Base-by-base conservation (phyloP, 1,140 invertebrate species). In the Pseudomyrmex gracilis region DNA sequence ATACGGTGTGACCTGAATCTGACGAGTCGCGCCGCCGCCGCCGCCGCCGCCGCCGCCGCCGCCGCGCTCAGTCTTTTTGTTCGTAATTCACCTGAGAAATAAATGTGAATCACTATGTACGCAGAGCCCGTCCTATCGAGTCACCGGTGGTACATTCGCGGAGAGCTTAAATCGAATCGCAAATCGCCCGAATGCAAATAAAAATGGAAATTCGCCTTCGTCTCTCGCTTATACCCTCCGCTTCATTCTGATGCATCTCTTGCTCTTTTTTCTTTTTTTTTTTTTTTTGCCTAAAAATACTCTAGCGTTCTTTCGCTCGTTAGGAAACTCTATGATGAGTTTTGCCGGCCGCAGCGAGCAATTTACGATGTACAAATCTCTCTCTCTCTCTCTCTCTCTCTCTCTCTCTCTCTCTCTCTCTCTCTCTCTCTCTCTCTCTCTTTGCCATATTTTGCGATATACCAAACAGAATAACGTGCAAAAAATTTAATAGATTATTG, bases 181-280 rank as follows among this genome's bases (percentile, higher is more conserved):
- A 90, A 90, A 90, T 89, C 84, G 87, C 71, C 83, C 87, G 83
- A 80, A 87, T 83, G 87, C 89, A 86, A 89, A 91, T 91, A 91
- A 91, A 91, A 91, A 89, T 91, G 87, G 80, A 88, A 87, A 90
- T 90, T 88, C 76, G 80, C 70, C 70, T 78, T 45, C 24, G 34
- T 13, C n/a, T 17, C 22, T 71, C 53, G 13, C 57, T 22, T 55
- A 15, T 10, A 34, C 0, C 17, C 47, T 61, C 51, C 17, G 47
- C 45, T 78, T 58, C 67, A 83, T 83, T 64, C 68, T 34, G 49
- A 58, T 60, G 63, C 57, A 60, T 10, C 55, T 68, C 60, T 45
- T 49, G 24, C n/a, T 74, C 55, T 80, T 85, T 85, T 82, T 60
- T 74, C 55, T 80, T 85, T 85, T 82, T 60, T 22, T 24, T 24